Conservation (phyloP, 2,888 invertebrate genomes). For the Elysia crispata region DNA sequence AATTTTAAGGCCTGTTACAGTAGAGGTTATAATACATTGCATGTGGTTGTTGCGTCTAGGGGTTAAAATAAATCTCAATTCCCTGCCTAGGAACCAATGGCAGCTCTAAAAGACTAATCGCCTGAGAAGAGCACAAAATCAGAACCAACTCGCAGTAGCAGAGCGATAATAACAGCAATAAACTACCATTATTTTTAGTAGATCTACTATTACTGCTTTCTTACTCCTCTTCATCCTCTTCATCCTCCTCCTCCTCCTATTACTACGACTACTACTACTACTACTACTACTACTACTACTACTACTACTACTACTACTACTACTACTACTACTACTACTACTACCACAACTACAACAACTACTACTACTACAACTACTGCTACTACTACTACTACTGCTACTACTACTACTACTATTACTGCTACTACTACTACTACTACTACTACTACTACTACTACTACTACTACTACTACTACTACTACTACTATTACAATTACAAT, state of each 20-base stretch:
- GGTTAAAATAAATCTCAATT: too few species aligned
- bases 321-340: slow-evolving; percentile 32
- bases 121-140: too few species aligned
- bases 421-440: slow-evolving; percentile 3
- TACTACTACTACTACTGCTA: slow-evolving; percentile 23
- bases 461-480: too few species aligned
- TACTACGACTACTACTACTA: slow-evolving; percentile 27
- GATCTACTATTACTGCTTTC: slow-evolving; percentile 5
- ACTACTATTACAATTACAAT: not conserved
- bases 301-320: slow-evolving; percentile 21
- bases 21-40: too few species aligned
- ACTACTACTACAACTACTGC: slow-evolving; percentile 12
- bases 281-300: slow-evolving; percentile 29
- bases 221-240: slow-evolving; percentile 1
- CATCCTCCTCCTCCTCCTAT: slow-evolving; percentile 3
- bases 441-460: too few species aligned
- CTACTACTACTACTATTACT: slow-evolving; percentile 2
- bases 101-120: too few species aligned
- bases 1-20: too few species aligned
- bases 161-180: too few species aligned
- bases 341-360: slow-evolving; percentile 10
- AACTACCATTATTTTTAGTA: not conserved
- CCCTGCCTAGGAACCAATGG: too few species aligned
- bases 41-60: too few species aligned
- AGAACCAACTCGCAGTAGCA: too few species aligned